phyloP scores from a whole-genome alignment of 2,888 invertebrate genomes.

The Mythimna lalbum region DNA sequence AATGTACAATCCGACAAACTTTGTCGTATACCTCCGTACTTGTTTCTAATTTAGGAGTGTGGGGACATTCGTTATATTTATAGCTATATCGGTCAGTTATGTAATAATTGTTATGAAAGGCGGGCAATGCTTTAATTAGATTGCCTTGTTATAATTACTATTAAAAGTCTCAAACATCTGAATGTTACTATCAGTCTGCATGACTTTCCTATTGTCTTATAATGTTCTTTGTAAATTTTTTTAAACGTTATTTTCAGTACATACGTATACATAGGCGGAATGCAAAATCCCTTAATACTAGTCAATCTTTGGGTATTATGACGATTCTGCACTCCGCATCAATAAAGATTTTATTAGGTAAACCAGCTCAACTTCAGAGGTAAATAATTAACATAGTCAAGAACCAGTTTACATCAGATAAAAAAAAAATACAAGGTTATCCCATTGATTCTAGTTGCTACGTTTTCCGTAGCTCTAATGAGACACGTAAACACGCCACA shows the following conservation, averaged over 20 bases:
- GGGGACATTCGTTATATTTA: slow-evolving; percentile 6
- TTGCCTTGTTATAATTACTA: background rate
- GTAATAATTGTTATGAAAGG: background rate
- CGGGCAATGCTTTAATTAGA: background rate
- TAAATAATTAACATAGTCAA: slow-evolving; percentile 2
- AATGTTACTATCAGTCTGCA: background rate
- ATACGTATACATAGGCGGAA: no score
- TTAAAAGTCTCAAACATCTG: background rate
- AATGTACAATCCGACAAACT: slow-evolving; percentile 54
- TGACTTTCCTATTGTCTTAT: background rate
- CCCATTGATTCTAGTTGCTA: slow-evolving; percentile 27
- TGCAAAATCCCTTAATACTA: no score
- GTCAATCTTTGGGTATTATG: no score
- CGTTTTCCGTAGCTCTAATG: slow-evolving; percentile 39
- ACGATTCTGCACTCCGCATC: background rate
- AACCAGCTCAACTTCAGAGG: background rate
- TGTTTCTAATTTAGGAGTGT: slow-evolving; percentile 31
- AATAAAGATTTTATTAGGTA: background rate
- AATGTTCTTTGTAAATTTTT: background rate
- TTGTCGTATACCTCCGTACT: slow-evolving; percentile 38
- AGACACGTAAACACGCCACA: slow-evolving; percentile 50
- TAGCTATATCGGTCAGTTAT: background rate
- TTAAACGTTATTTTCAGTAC: no score
- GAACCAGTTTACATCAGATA: no score
- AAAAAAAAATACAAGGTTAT: slow-evolving; percentile 26